Evolutionary conservation across 2,888 invertebrate genomes (phyloP), one percentile per base, ranked within the genome.

Genomic region (Callyntrura sp.): DNA sequence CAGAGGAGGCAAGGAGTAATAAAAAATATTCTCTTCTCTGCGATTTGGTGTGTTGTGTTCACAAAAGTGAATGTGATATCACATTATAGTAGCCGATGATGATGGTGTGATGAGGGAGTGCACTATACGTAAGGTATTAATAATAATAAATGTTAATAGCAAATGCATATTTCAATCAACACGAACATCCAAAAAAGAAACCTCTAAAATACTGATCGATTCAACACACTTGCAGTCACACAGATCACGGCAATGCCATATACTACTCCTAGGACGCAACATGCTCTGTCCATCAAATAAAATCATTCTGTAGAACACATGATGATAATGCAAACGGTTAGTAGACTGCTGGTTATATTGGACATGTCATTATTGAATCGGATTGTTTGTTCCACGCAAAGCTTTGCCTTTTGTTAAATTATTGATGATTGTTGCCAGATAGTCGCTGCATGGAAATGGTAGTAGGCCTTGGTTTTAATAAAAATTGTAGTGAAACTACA

Each of bases 151-250:
- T 62, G 84, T 70, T 84, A 84, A 84, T 70, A 70, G 55, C 5
- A 17, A 84, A 68, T 70, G 84, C 84, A 84, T 84, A 84, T 84
- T 84, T 84, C 82, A 82, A 82, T 82, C 82, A 82, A 65, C 82
- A 65, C 28, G 51, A 82, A 45, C 45, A 60, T 43, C 65, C 25
- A 45, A 81, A 81, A 43, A 60, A 20, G 82, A 82, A 82, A 8
- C 82, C 60, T 62, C 65, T 82, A 82, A n/a, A 23, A 79, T 65
- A 4, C 45, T 82, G 82, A 82, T 82, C 78, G 78, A 78, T 78
- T 78, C 78, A 28, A 55, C 78, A 73, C 73, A 20, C 73, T 23
- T n/a, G n/a, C n/a, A n/a, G n/a, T n/a, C 17, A 78, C 14, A 35
- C 35, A 35, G 35, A 6, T 6, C 35, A 35, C 6, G 6, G 35